These are phyloP conservation scores for Lasioglossum villosulum DNA, from an alignment of 2,888 invertebrate genomes.

Conservation along the genomic window DNA sequence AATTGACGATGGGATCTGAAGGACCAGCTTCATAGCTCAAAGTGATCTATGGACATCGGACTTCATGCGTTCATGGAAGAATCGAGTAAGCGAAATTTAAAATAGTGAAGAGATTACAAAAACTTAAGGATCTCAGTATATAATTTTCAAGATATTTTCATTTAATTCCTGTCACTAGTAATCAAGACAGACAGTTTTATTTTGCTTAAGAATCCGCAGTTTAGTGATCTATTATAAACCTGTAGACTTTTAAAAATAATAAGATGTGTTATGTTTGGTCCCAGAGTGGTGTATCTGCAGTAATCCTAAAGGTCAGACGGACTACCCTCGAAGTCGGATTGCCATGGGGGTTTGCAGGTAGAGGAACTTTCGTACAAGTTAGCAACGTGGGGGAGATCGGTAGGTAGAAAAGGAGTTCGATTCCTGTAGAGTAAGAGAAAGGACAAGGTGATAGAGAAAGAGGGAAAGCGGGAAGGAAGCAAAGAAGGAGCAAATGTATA, in stretches of 20 bases:
- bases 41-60: too few species aligned
- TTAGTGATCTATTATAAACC: too few species aligned
- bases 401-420: slow-evolving; percentile 53
- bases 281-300: not conserved
- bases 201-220: too few species aligned
- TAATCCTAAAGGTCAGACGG: not conserved
- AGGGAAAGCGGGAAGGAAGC: slow-evolving; percentile 67
- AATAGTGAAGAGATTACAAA: too few species aligned
- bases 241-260: not conserved
- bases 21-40: too few species aligned
- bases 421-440: slow-evolving; percentile 45
- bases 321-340: not conserved
- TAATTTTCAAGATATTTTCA: too few species aligned
- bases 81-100: not conserved
- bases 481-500: slow-evolving; percentile 77
- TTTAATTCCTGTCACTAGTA: too few species aligned
- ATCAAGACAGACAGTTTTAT: too few species aligned
- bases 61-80: too few species aligned
- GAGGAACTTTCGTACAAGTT: slow-evolving; percentile 13
- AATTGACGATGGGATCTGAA: too few species aligned
- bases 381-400: slow-evolving; percentile 45
- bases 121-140: too few species aligned
- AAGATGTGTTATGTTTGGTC: not conserved
- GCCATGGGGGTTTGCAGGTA: slow-evolving; percentile 14
- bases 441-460: slow-evolving; percentile 33